Evolutionary conservation across 2,113 vertebrate species (phyloP).

Genomic region (Ailurus styani): DNA sequence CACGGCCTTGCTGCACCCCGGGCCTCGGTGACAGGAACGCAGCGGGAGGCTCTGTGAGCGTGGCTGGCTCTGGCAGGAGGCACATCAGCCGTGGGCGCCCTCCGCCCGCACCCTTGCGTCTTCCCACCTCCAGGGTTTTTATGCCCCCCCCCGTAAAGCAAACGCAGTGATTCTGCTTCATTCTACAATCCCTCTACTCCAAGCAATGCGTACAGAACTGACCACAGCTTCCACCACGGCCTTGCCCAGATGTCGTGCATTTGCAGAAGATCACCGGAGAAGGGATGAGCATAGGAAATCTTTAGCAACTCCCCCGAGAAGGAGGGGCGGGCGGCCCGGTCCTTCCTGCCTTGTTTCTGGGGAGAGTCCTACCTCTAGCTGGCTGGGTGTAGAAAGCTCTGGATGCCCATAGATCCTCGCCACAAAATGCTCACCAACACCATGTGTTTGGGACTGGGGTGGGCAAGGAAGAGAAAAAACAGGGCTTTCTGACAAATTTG

Average conservation of each 20-base stretch:
- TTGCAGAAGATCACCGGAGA: not conserved
- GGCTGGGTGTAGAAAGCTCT: accelerated
- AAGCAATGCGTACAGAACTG: not conserved
- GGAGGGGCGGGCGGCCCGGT: accelerated
- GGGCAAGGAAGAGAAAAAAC: too few relatives aligned
- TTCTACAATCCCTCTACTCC: not conserved
- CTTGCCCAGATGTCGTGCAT: accelerated
- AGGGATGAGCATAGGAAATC: accelerated
- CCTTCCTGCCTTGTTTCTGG: not conserved
- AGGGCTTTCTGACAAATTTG: too few relatives aligned
- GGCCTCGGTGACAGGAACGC: accelerated
- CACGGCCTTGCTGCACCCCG: not conserved
- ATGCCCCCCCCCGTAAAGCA: not conserved
- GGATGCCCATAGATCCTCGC: accelerated
- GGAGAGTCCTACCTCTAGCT: too few relatives aligned
- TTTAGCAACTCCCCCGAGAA: not conserved
- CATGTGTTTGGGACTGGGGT: not conserved
- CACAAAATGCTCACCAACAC: not conserved
- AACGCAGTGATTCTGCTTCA: accelerated
- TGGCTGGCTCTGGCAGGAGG: too few relatives aligned
- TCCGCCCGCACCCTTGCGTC: not conserved
- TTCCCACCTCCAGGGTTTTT: too few relatives aligned
- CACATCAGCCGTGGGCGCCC: accelerated
- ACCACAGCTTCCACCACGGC: accelerated
- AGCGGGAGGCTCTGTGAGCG: accelerated